A percentile compares a stretch with the other conserved stretches of the same genome.
phyloP scores from a whole-genome alignment of 2,797 vertebrate genomes.

The Tangara arthus region DNA sequence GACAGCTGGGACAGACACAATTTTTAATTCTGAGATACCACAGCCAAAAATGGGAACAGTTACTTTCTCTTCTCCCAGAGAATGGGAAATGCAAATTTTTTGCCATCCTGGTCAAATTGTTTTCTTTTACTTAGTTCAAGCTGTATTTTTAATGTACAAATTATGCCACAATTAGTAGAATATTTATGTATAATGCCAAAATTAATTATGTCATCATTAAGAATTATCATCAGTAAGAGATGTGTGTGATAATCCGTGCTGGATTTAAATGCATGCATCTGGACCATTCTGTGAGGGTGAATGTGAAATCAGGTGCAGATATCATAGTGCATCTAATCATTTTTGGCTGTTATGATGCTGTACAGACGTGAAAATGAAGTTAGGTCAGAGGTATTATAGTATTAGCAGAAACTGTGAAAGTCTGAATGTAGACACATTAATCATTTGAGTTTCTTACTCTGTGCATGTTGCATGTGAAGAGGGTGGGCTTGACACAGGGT shows the following conservation, averaged over 20 bases:
- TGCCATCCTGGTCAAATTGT: not conserved
- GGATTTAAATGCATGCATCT: not conserved
- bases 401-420: not conserved
- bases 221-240: not conserved
- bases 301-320: not conserved
- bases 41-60: not conserved
- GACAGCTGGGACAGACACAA: not conserved
- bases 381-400: not conserved
- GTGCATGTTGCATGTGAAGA: not conserved
- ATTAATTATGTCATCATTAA: not conserved
- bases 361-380: not conserved
- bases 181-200: not conserved
- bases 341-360: not conserved
- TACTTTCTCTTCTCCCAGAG: not conserved
- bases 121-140: not conserved
- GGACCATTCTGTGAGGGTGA: not conserved
- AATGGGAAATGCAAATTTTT: not conserved
- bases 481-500: not conserved
- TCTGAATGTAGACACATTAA: not conserved
- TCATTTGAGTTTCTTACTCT: not conserved
- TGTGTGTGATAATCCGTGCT: not conserved
- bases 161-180: not conserved
- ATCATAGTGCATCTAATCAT: not conserved
- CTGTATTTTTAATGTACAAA: not conserved
- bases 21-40: not conserved